Base-by-base conservation (phyloP, 1,140 invertebrate genomes). In the Sarcophaga bullata region DNA sequence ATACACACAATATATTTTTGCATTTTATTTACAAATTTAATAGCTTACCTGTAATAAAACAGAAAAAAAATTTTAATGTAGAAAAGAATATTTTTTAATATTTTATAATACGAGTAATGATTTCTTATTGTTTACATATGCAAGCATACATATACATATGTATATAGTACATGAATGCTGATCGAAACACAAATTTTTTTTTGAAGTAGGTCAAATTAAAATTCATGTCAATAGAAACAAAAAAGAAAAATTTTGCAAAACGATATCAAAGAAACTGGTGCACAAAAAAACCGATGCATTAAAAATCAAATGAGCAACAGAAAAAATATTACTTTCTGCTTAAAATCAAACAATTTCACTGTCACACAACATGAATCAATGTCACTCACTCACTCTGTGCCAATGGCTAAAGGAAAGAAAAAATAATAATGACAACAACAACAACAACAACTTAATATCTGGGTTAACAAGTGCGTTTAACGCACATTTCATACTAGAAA, bases 381-480 rank as follows among this genome's bases (percentile, higher is more conserved):
- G 62, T 68, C 62, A 68, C 62, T 68, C 62, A 37, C 25, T 37
- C 25, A 37, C 25, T 37, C 25, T 37, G 25, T 68, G n/a, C 62
- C 62, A 68, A 68, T 68, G 62, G 62, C 62, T 19, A 68, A 68
- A 68, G 48, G 9, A 17, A 68, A 68, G 10, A 68, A 68, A 8
- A 68, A 68, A 68, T 37, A 37, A 19, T 19, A 19, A 19, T 68
- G 19, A 58, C 7, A 48, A 47, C 46, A 15, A 17, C 48, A 48
- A 48, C 73, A 47, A 76, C 37, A 46, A 49, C n/a, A 46, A 76
- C 8, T 47, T n/a, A 19, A n/a, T 78, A 78, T 52, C 75, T 78
- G 48, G 75, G 75, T 78, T 50, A 78, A 78, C 75, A 78, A 78
- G 75, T 78, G 75, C 47, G 75, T 78, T 78, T 78, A 68, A 50